Evolutionary conservation across 2,888 invertebrate genomes (phyloP), one percentile per base, ranked within the genome.

Genomic region (Xestia sexstrigata): DNA sequence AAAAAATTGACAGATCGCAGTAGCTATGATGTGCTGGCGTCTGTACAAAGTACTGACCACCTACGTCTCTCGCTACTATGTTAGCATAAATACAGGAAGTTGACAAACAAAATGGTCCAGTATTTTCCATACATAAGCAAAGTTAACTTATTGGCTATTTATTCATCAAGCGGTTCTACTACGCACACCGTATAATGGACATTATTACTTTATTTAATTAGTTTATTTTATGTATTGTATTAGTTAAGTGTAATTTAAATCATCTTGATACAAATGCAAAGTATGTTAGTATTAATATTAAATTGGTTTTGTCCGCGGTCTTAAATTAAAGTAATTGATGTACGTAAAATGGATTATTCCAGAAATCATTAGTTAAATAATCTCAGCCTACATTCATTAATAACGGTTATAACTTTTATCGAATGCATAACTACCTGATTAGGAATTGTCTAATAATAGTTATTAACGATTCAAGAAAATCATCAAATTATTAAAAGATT

Each of bases 71-170:
- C 70, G 11, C 70, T 35, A 35, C n/a, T 52, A 52, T 39, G 52
- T 39, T 70, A 45, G 30, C 58, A 70, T 73, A 70, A 76, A 72
- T 68, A 67, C 78, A 83, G 78, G 83, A 83, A 83, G 47, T 82
- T 69, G 55, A 74, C 69, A 78, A 74, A 78, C 65, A 78, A 74
- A 74, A 66, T 74, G 63, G n/a, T 83, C 55, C 62, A 74, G 71
- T 66, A 82, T 85, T 85, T 86, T 85, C 74, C 78, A 78, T 69
- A 68, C 68, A 45, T 74, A 78, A 52, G 74, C 30, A 17, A 77
- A 81, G 82, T 42, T 74, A 82, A 85, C 71, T 81, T 82, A 82
- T 83, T 72, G 55, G 8, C 49, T 66, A 72, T 83, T 86, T 83
- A 83, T 83, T 86, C 78, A 83, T 85, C 73, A 76, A 69, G 30